Evolutionary conservation across 1,140 invertebrate genomes (phyloP).

Genomic region (Trachymyrmex septentrionalis): DNA sequence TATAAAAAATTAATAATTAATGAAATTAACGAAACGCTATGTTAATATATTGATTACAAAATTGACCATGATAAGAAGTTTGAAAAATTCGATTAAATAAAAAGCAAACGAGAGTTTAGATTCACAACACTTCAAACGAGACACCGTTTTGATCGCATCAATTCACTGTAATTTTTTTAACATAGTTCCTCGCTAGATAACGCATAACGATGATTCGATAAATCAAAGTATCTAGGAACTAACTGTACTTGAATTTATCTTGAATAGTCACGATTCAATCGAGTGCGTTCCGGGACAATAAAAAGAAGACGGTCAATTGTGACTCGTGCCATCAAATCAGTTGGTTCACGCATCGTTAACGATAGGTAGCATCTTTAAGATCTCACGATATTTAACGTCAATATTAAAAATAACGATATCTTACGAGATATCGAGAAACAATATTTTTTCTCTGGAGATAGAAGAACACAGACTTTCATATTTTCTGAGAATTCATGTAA

Average conservation of each 20-base stretch:
- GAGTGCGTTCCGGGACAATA: slow-evolving; percentile 20
- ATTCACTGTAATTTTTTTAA: slow-evolving; percentile 30
- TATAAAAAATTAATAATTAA: slow-evolving; percentile 1
- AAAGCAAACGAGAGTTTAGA: slow-evolving; percentile 15
- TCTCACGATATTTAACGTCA: background rate
- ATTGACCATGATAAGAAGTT: background rate
- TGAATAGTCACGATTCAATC: slow-evolving; percentile 32
- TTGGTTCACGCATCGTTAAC: slow-evolving; percentile 26
- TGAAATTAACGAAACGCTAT: background rate
- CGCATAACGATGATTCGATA: slow-evolving; percentile 42
- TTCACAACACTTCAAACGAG: background rate
- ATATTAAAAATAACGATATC: background rate
- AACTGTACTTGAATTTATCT: slow-evolving; percentile 57
- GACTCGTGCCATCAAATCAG: slow-evolving; percentile 9
- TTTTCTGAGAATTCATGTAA: background rate
- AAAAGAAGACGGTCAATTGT: slow-evolving; percentile 21
- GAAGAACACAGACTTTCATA: background rate
- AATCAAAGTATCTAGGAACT: slow-evolving; percentile 50
- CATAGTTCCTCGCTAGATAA: slow-evolving; percentile 58
- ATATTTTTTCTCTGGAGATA: background rate
- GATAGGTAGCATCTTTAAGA: background rate
- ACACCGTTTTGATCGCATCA: slow-evolving; percentile 28
- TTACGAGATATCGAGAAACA: background rate
- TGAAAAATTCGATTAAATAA: slow-evolving; percentile 4
- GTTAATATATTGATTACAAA: background rate